A percentile compares a stretch with the other conserved stretches of the same genome.
Conservation (phyloP, 1,140 invertebrate genomes). For the Listronotus oregonensis region DNA sequence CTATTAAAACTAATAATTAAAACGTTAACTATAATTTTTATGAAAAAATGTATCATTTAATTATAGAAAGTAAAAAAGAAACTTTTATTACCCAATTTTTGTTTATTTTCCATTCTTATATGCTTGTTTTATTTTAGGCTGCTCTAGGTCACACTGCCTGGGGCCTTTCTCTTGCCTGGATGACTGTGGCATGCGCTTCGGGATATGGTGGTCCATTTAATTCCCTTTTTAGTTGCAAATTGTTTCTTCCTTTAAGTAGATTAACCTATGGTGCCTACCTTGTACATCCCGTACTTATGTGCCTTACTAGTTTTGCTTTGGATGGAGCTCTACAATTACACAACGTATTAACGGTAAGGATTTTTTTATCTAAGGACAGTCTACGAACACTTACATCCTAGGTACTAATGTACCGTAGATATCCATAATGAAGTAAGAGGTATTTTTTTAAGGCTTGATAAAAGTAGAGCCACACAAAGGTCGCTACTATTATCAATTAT, state of each 20-base stretch:
- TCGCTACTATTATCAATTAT: too few species aligned
- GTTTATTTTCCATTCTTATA: too few species aligned
- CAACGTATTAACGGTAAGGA: conserved; percentile 70
- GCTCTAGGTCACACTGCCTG: conserved; percentile 71
- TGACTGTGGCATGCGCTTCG: conserved; percentile 78
- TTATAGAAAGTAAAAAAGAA: too few species aligned
- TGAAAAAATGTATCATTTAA: too few species aligned
- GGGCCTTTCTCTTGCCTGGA: conserved; percentile 77
- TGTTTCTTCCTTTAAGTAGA: conserved; percentile 82
- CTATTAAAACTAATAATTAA: too few species aligned
- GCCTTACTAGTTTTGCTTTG: conserved; percentile 74
- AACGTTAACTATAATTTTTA: too few species aligned
- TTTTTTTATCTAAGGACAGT: conserved; percentile 1
- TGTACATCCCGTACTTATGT: conserved; percentile 85
- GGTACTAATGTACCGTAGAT: too few species aligned
- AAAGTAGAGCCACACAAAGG: too few species aligned
- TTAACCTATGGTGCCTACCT: conserved; percentile 91
- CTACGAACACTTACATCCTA: too few species aligned
- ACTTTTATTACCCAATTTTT: too few species aligned
- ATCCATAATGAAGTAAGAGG: too few species aligned
- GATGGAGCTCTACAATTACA: conserved; percentile 78
- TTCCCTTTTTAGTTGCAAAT: conserved; percentile 76
- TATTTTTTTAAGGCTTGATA: too few species aligned
- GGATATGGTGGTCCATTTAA: conserved; percentile 76
- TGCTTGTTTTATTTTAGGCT: conserved; percentile 56